phyloP scores from a whole-genome alignment of 2,113 vertebrate genomes.

The Naja naja region DNA sequence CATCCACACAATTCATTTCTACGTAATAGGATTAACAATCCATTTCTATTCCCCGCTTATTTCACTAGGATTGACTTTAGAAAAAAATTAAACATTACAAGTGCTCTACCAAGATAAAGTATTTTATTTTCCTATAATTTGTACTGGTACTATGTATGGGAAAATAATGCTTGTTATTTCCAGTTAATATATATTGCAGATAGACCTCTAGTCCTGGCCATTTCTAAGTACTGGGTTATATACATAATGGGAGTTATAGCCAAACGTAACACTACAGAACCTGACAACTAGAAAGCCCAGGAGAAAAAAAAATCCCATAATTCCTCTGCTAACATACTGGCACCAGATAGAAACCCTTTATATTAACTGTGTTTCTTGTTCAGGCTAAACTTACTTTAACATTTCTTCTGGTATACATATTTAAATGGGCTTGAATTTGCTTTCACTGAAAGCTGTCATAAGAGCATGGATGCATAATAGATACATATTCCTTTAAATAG shows the following conservation, averaged over 20 bases:
- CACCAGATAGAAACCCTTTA: not conserved
- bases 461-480: not conserved
- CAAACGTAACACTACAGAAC: not conserved
- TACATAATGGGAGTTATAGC: not conserved
- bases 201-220: not conserved
- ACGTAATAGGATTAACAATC: not conserved
- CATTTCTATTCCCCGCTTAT: not conserved
- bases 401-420: not conserved
- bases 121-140: not conserved
- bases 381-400: not conserved
- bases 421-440: not conserved
- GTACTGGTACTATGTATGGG: not conserved
- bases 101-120: not conserved
- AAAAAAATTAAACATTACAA: not conserved
- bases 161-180: not conserved
- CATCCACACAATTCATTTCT: not conserved
- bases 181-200: not conserved
- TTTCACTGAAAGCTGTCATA: not conserved
- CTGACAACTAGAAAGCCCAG: not conserved
- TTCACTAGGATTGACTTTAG: not conserved
- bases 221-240: not conserved
- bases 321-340: not conserved
- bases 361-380: not conserved
- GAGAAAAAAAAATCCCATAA: not conserved
- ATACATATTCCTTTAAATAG: not conserved